Percentiles rank a stretch among this genome's conserved stretches.
phyloP scores from a whole-genome alignment of 2,888 invertebrate genomes.

The Epicampocera succincta region DNA sequence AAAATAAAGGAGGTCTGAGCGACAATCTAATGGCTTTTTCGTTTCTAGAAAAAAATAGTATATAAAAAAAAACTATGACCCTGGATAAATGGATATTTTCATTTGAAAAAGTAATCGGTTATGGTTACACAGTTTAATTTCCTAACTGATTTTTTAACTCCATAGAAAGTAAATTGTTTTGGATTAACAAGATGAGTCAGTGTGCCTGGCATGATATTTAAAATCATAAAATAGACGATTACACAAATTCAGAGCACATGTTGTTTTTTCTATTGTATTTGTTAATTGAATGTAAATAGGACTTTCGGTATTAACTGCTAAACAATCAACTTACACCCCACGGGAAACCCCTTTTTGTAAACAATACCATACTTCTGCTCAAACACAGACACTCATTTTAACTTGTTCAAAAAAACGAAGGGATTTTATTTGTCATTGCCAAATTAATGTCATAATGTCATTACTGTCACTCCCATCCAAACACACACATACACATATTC shows the following conservation, averaged over 20 bases:
- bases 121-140: too few relatives aligned
- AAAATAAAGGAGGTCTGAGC: too few relatives aligned
- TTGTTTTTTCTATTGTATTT: slow-evolving; percentile 68
- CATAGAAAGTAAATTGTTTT: too few relatives aligned
- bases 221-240: slow-evolving; percentile 26
- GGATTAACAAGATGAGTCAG: too few relatives aligned
- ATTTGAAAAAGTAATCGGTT: too few relatives aligned
- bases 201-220: neutral
- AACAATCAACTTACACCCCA: slow-evolving; percentile 23
- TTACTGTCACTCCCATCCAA: slow-evolving; percentile 31
- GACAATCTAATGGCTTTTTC: too few relatives aligned
- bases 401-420: neutral
- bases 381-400: neutral
- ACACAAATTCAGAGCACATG: slow-evolving; percentile 69
- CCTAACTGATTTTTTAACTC: neutral
- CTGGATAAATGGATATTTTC: too few relatives aligned
- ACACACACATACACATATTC: too few relatives aligned
- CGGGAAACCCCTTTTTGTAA: slow-evolving; percentile 55
- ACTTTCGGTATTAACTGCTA: slow-evolving; percentile 57
- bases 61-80: too few relatives aligned
- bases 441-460: slow-evolving; percentile 63
- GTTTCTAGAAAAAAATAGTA: too few relatives aligned
- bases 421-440: slow-evolving; percentile 16
- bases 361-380: neutral
- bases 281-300: slow-evolving; percentile 76